A percentile compares a stretch with the other conserved stretches of the same genome.
Evolutionary conservation across 2,113 vertebrate genomes (phyloP).

Genomic region (Malurus cyaneus): DNA sequence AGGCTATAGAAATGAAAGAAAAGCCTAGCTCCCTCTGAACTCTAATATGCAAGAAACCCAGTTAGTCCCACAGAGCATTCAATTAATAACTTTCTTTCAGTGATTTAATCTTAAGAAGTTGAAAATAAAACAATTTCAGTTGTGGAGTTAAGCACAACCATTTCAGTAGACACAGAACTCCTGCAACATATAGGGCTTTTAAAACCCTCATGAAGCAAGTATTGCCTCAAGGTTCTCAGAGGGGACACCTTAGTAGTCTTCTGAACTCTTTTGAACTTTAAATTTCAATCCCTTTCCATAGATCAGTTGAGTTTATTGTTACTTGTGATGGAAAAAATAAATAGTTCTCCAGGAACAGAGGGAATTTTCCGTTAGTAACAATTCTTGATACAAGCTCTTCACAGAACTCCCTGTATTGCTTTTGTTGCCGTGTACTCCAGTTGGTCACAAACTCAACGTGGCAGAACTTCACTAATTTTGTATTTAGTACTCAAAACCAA

Average conservation of each 20-base stretch:
- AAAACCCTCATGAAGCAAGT: not conserved
- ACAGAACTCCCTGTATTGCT: not conserved
- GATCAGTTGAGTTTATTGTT: not conserved
- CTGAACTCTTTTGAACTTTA: not conserved
- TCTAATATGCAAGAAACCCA: not conserved
- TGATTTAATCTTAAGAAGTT: not conserved
- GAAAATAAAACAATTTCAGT: not conserved
- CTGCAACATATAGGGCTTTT: not conserved
- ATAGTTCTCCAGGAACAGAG: not conserved
- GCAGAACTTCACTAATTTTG: not conserved
- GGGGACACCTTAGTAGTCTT: not conserved
- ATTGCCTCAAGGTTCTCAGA: not conserved
- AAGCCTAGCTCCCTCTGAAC: not conserved
- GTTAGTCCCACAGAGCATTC: not conserved
- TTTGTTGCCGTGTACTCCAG: not conserved
- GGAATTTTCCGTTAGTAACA: not conserved
- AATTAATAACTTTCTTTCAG: not conserved
- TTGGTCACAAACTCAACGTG: not conserved
- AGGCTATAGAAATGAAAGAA: not conserved
- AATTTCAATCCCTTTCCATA: not conserved
- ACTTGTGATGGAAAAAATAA: not conserved
- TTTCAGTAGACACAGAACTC: not conserved
- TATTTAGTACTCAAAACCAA: not conserved
- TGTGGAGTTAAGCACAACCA: not conserved
- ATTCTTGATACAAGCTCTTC: not conserved